These are phyloP conservation scores for Leptonema lineaticorne DNA, from an alignment of 1,140 invertebrate species.

Conservation along the genomic window DNA sequence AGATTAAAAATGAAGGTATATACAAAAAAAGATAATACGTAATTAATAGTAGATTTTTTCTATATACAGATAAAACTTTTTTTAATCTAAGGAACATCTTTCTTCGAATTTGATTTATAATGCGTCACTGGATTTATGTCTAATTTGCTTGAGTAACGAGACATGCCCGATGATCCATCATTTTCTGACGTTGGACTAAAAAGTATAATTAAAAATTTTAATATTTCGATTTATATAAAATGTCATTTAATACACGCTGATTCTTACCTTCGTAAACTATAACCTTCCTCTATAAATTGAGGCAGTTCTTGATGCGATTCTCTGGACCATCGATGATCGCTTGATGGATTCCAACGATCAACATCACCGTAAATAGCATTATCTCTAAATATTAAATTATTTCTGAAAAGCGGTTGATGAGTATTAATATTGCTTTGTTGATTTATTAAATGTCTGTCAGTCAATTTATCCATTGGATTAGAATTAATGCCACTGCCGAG, in stretches of 20 bases:
- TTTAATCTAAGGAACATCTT: constrained; percentile 26
- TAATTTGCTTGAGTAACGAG: constrained; percentile 26
- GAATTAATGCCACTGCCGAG: constrained; percentile 16
- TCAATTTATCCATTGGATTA: not conserved
- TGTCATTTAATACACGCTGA: not conserved
- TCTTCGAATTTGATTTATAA: constrained; percentile 23
- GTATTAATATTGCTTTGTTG: not conserved
- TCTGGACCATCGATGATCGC: constrained; percentile 11
- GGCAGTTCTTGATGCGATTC: constrained; percentile 23
- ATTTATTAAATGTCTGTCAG: constrained; percentile 6
- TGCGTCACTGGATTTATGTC: constrained; percentile 19
- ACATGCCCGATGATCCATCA: constrained; percentile 26
- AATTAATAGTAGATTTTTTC: not conserved
- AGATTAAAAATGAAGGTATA: too few species aligned
- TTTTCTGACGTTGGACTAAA: constrained; percentile 25
- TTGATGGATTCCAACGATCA: constrained; percentile 22
- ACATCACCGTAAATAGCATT: not conserved
- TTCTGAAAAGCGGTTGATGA: constrained; percentile 2
- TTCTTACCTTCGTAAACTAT: constrained; percentile 23
- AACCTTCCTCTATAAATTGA: constrained; percentile 22
- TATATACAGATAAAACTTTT: not conserved
- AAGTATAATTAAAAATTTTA: not conserved
- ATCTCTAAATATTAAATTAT: constrained; percentile 14
- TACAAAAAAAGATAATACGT: too few species aligned
- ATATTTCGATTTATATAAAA: not conserved